Percentiles rank a stretch among this genome's conserved stretches.
Conservation (phyloP, 1,140 invertebrate genomes). For the Brachionus rubens region DNA sequence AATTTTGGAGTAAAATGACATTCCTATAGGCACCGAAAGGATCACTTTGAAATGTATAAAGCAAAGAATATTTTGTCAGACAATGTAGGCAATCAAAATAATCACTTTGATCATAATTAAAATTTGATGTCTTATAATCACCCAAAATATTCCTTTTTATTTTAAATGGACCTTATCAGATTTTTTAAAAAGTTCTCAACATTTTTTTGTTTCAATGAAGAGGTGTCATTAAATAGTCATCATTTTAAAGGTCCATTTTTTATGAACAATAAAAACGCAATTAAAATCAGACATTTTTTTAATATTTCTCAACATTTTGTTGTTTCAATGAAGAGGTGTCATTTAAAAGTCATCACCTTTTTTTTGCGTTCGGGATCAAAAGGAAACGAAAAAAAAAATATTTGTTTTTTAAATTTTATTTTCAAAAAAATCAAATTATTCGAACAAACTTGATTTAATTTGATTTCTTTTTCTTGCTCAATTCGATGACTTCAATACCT, state of each 20-base stretch:
- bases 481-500: slow-evolving; percentile 44
- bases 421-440: slow-evolving; percentile 32
- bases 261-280: background rate
- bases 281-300: slow-evolving; percentile 13
- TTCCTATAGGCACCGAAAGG: no score
- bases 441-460: slow-evolving; percentile 12
- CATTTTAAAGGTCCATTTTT: background rate
- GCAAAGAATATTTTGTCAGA: slow-evolving; percentile 5
- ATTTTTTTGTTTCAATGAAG: slow-evolving; percentile 38
- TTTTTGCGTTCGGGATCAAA: background rate
- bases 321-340: slow-evolving; percentile 42
- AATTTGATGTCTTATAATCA: slow-evolving; percentile 22
- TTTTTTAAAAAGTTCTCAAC: background rate
- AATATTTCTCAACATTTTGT: slow-evolving; percentile 20
- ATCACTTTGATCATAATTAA: slow-evolving; percentile 19
- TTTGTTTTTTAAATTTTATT: slow-evolving; percentile 42
- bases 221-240: slow-evolving; percentile 43
- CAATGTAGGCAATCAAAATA: slow-evolving; percentile 42
- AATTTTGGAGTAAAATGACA: no score
- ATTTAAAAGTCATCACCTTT: slow-evolving; percentile 29
- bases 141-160: background rate
- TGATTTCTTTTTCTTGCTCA: slow-evolving; percentile 42
- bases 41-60: no score
- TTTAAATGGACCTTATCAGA: background rate
- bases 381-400: background rate